Conservation (phyloP, 1,140 invertebrate species). For the Oncopeltus fasciatus region DNA sequence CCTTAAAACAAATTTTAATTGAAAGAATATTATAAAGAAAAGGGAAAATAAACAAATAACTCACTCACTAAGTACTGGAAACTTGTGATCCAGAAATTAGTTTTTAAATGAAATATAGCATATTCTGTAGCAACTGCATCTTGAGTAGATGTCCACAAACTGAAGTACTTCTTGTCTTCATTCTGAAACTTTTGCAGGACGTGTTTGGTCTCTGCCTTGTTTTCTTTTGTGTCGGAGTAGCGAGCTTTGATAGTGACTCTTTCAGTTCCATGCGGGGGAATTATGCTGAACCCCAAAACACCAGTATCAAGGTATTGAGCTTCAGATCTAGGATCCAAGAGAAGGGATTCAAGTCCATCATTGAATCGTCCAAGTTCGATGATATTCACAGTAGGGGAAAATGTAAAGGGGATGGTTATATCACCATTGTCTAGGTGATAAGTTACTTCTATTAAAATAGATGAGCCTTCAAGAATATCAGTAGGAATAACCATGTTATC, state of each 20-base stretch:
- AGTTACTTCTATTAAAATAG: neutral
- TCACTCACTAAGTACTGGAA: conserved; percentile 35
- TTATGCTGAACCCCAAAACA: conserved; percentile 27
- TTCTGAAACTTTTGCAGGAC: conserved; percentile 19
- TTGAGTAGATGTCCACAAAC: conserved; percentile 29
- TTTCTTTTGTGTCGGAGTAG: conserved; percentile 28
- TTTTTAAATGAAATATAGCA: conserved; percentile 34
- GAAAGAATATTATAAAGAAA: neutral
- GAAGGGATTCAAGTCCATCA: neutral
- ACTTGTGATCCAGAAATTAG: conserved; percentile 31
- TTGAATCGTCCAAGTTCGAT: neutral
- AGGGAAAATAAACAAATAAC: neutral
- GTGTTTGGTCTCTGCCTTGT: conserved; percentile 25
- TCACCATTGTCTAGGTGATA: neutral
- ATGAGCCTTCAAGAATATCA: neutral
- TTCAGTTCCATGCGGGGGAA: conserved; percentile 27
- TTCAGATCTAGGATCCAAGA: neutral
- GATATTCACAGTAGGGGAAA: neutral
- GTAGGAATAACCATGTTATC: neutral
- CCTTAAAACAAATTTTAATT: neutral
- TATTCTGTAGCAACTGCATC: conserved; percentile 31
- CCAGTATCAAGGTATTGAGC: neutral
- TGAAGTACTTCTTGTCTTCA: conserved; percentile 27
- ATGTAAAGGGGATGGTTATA: neutral
- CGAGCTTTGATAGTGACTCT: conserved; percentile 27